Conservation (phyloP, 2,888 invertebrate genomes). For the Synergus gifuensis region DNA sequence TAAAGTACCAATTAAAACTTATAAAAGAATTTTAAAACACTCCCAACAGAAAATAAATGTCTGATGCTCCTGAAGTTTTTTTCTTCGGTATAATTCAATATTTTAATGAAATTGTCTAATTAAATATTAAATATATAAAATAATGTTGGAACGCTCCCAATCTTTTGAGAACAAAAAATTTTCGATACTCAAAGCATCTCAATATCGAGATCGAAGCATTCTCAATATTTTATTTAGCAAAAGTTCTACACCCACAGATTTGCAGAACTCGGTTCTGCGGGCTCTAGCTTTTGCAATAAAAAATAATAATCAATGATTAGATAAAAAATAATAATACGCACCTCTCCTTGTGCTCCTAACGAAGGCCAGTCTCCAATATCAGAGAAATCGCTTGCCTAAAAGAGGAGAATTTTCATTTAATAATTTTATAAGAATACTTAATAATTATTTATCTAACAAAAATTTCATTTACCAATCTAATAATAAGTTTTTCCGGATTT, state of each 20-base stretch:
- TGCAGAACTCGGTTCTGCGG: constrained; percentile 56
- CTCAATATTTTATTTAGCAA: constrained; percentile 66
- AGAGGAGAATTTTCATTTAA: constrained; percentile 58
- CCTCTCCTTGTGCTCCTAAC: constrained; percentile 84
- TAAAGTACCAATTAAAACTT: too few species aligned
- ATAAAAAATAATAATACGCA: constrained; percentile 67
- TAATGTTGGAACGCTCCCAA: constrained; percentile 17
- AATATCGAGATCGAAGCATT: constrained; percentile 7
- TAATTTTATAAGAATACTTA: neutral
- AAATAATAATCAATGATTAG: neutral
- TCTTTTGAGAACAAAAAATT: neutral
- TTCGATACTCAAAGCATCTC: neutral
- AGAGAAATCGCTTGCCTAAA: constrained; percentile 91
- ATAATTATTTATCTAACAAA: neutral
- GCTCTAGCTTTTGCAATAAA: constrained; percentile 71
- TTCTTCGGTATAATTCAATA: too few species aligned
- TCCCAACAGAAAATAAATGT: too few species aligned
- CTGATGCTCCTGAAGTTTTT: too few species aligned
- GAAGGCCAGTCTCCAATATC: constrained; percentile 96
- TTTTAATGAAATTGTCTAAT: too few species aligned
- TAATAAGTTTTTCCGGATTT: too few species aligned
- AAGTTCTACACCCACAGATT: constrained; percentile 70
- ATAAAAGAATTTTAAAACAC: too few species aligned
- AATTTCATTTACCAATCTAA: too few species aligned
- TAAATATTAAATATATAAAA: neutral